Evolutionary conservation across 2,113 vertebrate species (phyloP).

Genomic region (Salvelinus alpinus): DNA sequence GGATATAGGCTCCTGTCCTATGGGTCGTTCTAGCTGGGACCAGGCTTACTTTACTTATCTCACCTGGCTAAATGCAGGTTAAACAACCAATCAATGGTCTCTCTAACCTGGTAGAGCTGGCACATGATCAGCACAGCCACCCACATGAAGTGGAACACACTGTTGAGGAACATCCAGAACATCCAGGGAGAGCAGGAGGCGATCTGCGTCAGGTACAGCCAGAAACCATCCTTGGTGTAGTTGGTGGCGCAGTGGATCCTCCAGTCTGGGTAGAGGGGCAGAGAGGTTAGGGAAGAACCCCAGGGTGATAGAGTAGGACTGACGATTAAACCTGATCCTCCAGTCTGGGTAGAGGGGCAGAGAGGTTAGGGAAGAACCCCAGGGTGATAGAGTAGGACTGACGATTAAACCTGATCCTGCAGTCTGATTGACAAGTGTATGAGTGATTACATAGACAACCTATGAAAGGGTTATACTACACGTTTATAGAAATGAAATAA

Average conservation of each 20-base stretch:
- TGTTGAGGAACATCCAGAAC: slow-evolving; percentile 99
- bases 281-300: slow-evolving; percentile 13
- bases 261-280: slow-evolving; percentile 80
- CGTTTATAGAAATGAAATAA: no score
- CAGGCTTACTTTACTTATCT: no score
- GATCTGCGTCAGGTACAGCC: slow-evolving; percentile 95
- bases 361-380: slow-evolving; percentile 14
- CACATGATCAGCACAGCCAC: slow-evolving; percentile 98
- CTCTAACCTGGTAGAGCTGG: slow-evolving; percentile 95
- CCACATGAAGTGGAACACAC: slow-evolving; percentile 98
- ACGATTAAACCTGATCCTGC: no score
- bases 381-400: background rate
- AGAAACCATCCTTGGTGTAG: slow-evolving; percentile 93
- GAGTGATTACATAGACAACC: no score
- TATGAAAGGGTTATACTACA: no score
- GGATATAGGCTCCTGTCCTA: no score
- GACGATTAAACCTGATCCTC: background rate
- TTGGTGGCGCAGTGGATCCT: slow-evolving; percentile 92
- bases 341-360: background rate
- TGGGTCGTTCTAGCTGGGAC: no score
- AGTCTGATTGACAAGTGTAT: no score
- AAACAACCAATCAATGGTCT: background rate
- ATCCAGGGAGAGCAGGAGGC: slow-evolving; percentile 98
- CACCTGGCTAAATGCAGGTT: background rate
- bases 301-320: background rate